These are phyloP conservation scores for Ptychoptera contaminata DNA, from an alignment of 2,888 invertebrate species.

Conservation along the genomic window DNA sequence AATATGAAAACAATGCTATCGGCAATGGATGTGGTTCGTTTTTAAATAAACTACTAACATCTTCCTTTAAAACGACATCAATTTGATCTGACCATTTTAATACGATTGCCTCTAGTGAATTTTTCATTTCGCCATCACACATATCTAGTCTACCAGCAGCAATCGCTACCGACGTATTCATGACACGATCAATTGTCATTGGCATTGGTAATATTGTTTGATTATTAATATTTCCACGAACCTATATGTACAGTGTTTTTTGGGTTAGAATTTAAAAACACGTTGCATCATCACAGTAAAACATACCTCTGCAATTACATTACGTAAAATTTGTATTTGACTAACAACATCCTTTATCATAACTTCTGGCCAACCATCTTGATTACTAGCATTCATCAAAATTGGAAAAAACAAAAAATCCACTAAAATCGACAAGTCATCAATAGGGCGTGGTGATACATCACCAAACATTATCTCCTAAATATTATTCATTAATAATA, in stretches of 20 bases:
- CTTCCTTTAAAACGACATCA: constrained; percentile 50
- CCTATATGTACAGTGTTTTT: not conserved
- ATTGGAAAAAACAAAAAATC: constrained; percentile 60
- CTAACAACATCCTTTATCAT: constrained; percentile 53
- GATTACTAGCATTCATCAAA: constrained; percentile 52
- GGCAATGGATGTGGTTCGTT: constrained; percentile 58
- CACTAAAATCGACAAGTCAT: constrained; percentile 49
- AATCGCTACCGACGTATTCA: constrained; percentile 38
- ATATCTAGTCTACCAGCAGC: constrained; percentile 35
- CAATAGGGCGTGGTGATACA: constrained; percentile 50
- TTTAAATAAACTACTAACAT: constrained; percentile 49
- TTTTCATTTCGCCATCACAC: constrained; percentile 54
- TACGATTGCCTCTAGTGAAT: constrained; percentile 68
- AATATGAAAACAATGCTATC: constrained; percentile 57
- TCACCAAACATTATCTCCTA: constrained; percentile 51
- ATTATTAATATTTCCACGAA: constrained; percentile 60
- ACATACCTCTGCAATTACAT: constrained; percentile 53
- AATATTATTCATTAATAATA: no score
- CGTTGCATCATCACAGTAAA: not conserved
- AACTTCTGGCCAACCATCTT: constrained; percentile 55
- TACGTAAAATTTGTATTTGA: constrained; percentile 52
- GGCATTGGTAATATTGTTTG: constrained; percentile 80
- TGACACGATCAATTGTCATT: constrained; percentile 52
- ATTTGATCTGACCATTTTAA: constrained; percentile 77
- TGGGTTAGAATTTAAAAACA: not conserved